Percentiles rank a stretch among this genome's conserved stretches.
Conservation (phyloP, 2,888 invertebrate species). For the Blomia tropicalis region DNA sequence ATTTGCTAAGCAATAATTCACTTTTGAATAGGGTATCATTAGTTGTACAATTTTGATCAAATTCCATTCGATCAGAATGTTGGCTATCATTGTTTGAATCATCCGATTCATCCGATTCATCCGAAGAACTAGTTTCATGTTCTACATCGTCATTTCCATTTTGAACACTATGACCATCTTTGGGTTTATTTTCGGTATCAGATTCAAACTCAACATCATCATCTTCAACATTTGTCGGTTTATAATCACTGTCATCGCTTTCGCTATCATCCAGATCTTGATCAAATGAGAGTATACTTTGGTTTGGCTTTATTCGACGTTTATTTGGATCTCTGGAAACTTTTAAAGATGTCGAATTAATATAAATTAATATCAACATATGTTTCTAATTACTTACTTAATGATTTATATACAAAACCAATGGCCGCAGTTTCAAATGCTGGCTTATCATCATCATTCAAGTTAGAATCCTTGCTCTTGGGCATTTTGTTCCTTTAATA, state of each 20-base stretch:
- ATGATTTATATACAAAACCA: slow-evolving; percentile 19
- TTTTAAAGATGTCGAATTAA: slow-evolving; percentile 21
- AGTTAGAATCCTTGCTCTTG: background rate
- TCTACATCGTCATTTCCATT: background rate
- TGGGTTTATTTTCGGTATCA: slow-evolving; percentile 43
- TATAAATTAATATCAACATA: background rate
- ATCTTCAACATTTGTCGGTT: background rate
- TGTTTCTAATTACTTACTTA: slow-evolving; percentile 9
- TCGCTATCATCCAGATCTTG: slow-evolving; percentile 24
- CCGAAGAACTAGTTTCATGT: slow-evolving; percentile 46
- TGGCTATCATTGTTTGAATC: slow-evolving; percentile 39
- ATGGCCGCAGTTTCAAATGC: slow-evolving; percentile 16
- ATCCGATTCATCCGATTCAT: slow-evolving; percentile 58
- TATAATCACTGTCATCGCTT: slow-evolving; percentile 27
- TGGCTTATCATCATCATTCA: slow-evolving; percentile 5
- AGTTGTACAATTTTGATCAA: background rate
- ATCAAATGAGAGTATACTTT: slow-evolving; percentile 7
- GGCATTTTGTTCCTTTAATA: slow-evolving; percentile 7
- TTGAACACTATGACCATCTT: background rate
- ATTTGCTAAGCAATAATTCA: background rate
- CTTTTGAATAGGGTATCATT: background rate
- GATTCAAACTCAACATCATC: slow-evolving; percentile 65
- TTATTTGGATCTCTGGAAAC: slow-evolving; percentile 59
- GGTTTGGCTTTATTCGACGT: slow-evolving; percentile 58
- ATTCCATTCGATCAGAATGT: background rate